Evolutionary conservation across 1,140 invertebrate genomes (phyloP), one percentile per base, ranked within the genome.

Genomic region (Ceratina australensis): DNA sequence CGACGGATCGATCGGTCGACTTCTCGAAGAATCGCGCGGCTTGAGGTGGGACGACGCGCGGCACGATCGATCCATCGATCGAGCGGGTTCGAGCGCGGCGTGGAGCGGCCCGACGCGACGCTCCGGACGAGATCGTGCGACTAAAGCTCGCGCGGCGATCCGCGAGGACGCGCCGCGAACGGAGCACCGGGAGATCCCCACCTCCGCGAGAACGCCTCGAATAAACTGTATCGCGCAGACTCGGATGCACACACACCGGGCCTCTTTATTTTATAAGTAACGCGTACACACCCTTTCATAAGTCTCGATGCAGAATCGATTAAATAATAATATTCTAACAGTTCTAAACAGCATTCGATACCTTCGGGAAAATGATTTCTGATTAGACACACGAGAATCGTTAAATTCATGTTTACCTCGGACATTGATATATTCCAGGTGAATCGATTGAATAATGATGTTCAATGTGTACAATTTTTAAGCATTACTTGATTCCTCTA

Each of bases 101-200:
- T 68, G 66, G 81, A 87, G 71, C 87, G 82, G 79, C 87, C 83
- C 89, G 86, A 88, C 89, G 84, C 89, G 86, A 88, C 89, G 84
- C 89, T 81, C 66, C 88, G 86, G 85, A 91, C 86, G 90, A 90
- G 89, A 89, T 91, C 89, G 90, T 85, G 87, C 88, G 87, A 91
- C 90, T 91, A 90, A 91, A 84, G 87, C 83, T 83, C 74, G 86
- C 49, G 49, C 65, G 65, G 5, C 87, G 83, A 89, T 84, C 87
- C 85, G 75, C 80, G 86, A 80, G 85, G 82, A 89, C 89, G 86
- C 87, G 85, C 74, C 42, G 73, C 79, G 49, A 63, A 77, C 79
- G 33, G 54, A 60, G 57, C 80, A 24, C 49, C 67, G 73, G 54
- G n/a, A n/a, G n/a, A 78, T 87, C 89, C 89, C 90, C 89, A 87